Conservation (phyloP, 2,113 vertebrate species). For the Tragulus kanchil region DNA sequence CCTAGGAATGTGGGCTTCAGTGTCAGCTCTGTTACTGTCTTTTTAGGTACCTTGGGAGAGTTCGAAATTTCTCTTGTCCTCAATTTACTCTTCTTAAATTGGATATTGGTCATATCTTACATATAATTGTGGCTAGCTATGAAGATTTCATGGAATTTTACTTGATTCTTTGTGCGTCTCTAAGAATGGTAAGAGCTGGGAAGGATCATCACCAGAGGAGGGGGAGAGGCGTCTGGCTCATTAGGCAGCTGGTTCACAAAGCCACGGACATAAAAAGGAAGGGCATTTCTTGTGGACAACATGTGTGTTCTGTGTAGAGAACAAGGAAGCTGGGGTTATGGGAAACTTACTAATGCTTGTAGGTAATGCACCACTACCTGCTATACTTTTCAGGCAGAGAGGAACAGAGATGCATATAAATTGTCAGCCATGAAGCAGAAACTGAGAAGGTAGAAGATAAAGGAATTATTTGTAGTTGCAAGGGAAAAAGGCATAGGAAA, state of each 20-base stretch:
- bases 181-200: not conserved
- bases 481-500: not conserved
- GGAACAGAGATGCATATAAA: not conserved
- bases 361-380: not conserved
- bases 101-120: not conserved
- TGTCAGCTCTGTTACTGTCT: not conserved
- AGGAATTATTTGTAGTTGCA: not conserved
- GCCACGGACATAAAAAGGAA: accelerated
- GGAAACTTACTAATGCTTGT: not conserved
- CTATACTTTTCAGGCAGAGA: not conserved
- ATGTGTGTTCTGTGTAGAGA: not conserved
- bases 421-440: not conserved
- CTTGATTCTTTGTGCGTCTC: not conserved
- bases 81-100: not conserved
- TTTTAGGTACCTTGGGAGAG: not conserved
- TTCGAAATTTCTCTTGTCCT: not conserved
- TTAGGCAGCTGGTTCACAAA: not conserved
- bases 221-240: not conserved
- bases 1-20: accelerated
- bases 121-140: not conserved
- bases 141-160: not conserved
- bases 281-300: not conserved
- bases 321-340: not conserved
- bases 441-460: not conserved
- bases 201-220: not conserved